Base-by-base conservation (phyloP, 2,888 invertebrate species). In the Diarsia brunnea region DNA sequence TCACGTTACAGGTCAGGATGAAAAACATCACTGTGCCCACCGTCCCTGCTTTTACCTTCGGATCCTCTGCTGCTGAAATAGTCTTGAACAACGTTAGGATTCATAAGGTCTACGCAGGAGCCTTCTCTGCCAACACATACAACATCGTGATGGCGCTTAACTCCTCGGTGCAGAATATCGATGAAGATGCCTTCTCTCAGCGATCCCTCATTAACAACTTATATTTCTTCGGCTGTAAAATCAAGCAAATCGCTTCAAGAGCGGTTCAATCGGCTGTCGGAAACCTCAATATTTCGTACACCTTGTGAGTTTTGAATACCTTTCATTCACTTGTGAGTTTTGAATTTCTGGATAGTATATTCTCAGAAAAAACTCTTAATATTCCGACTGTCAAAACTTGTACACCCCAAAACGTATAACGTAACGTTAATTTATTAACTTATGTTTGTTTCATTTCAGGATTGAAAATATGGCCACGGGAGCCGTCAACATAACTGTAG, bases 61-160 rank as follows among this genome's bases (percentile, higher is more conserved):
- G 97, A 49, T 97, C 98, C 4, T 97, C 97, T 1, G 97, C 97
- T 14, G 97, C 97, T 27, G 97, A 97, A 82, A 95, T 98, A 53
- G 94, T 95, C 49, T 94, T 98, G 92, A 95, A 96, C 79, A 84
- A 88, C 1, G 93, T 96, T 66, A 94, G 95, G 85, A 97, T 98
- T 21, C 95, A 96, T 55, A 94, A 95, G 16, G 97, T 98, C 64
- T 95, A 97, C 31, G 93, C 96, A 55, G 97, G 97, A 68, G 98
- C 98, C 0, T 98, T 98, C 89, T 97, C 97, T 70, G 97, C 98
- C 3, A 97, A 97, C 87, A 97, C 97, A 61, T 97, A 98, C 88
- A 97, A 97, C 82, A 95, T 97, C 68, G 97, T 98, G 14, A 94
- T 95, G 85, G 97, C 98, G 27, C 95, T 97, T 79, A 97, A 98